Conservation (phyloP, 2,797 vertebrate genomes). For the Limnodromus scolopaceus region DNA sequence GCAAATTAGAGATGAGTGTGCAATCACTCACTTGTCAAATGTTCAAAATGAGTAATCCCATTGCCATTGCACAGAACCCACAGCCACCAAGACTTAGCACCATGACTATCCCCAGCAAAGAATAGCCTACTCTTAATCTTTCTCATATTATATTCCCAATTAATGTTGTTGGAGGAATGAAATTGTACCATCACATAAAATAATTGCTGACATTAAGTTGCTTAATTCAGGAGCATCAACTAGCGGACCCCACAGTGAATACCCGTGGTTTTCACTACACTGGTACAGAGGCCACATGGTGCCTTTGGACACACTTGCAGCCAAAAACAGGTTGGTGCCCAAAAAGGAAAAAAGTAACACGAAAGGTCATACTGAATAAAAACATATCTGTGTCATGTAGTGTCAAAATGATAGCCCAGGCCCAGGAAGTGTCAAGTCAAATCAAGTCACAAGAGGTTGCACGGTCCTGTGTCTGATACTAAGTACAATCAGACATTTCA, state of each 20-base stretch:
- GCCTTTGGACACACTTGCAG: not conserved
- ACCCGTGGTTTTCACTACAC: not conserved
- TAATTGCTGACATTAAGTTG: not conserved
- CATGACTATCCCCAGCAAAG: not conserved
- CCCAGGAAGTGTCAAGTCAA: not conserved
- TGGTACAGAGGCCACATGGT: not conserved
- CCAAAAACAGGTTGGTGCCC: not conserved
- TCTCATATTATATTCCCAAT: not conserved
- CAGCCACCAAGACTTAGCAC: too few species aligned
- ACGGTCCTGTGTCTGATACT: not conserved
- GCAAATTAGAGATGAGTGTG: not conserved
- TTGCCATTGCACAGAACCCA: not conserved
- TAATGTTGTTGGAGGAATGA: not conserved
- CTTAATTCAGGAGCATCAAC: not conserved
- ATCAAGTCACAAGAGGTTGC: not conserved
- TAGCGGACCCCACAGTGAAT: not conserved
- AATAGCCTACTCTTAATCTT: not conserved
- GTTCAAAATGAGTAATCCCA: rapidly evolving
- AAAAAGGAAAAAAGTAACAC: not conserved
- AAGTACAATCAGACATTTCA: not conserved
- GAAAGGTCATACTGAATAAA: conserved; percentile 14
- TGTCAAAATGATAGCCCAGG: conserved; percentile 14
- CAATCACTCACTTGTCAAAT: not conserved
- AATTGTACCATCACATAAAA: not conserved
- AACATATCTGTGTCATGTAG: not conserved